Evolutionary conservation across 2,797 vertebrate species (phyloP).

Genomic region (Propithecus perrieri): DNA sequence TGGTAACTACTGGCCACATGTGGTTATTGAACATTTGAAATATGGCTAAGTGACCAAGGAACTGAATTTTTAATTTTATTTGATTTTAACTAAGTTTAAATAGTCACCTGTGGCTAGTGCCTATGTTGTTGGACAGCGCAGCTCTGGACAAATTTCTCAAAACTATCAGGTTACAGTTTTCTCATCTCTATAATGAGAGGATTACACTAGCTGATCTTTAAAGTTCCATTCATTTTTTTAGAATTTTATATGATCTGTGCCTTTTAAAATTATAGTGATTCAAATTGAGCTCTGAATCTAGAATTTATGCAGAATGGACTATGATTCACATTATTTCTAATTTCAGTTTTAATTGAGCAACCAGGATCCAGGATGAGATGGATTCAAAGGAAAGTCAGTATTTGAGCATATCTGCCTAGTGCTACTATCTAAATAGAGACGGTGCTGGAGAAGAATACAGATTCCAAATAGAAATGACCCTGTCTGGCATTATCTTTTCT

Average conservation of each 20-base stretch:
- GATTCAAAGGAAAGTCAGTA: constrained; percentile 43
- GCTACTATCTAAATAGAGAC: neutral
- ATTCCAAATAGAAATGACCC: constrained; percentile 31
- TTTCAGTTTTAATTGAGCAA: constrained; percentile 58
- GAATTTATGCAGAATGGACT: constrained; percentile 31
- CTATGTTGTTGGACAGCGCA: neutral
- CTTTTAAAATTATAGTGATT: constrained; percentile 35
- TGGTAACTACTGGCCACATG: neutral
- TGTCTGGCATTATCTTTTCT: constrained; percentile 28
- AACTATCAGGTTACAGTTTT: neutral
- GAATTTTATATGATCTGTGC: neutral
- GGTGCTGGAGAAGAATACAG: neutral
- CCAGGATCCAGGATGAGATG: constrained; percentile 27
- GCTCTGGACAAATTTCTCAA: neutral
- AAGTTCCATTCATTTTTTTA: neutral
- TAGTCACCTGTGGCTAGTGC: neutral
- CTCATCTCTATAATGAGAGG: constrained; percentile 12
- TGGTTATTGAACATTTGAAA: neutral
- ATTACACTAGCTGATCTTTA: neutral
- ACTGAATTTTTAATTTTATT: neutral
- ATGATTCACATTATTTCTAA: constrained; percentile 34
- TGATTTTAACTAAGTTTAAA: constrained; percentile 41
- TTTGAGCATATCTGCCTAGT: constrained; percentile 9
- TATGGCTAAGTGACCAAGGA: neutral
- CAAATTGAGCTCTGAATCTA: constrained; percentile 6